Evolutionary conservation across 2,888 invertebrate species (phyloP).

Genomic region (Tuberolachnus salignus): DNA sequence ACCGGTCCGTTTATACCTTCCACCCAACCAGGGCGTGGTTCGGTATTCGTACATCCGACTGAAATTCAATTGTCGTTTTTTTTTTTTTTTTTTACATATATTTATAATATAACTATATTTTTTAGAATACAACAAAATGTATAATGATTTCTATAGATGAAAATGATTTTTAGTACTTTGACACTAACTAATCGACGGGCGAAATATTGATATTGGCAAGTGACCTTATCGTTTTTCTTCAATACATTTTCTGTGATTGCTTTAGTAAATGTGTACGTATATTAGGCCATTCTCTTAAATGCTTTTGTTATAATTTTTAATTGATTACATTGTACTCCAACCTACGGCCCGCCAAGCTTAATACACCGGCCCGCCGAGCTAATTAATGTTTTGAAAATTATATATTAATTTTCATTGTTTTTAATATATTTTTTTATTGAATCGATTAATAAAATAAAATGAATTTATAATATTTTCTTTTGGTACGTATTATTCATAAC

Average conservation of each 20-base stretch:
- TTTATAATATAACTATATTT: too few relatives aligned
- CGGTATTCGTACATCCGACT: conserved; percentile 3
- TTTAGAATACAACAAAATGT: not conserved
- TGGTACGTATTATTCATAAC: too few relatives aligned
- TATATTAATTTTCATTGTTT: too few relatives aligned
- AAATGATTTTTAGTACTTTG: not conserved
- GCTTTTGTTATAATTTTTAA: not conserved
- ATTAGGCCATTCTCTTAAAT: not conserved
- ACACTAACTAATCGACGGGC: conserved; percentile 5
- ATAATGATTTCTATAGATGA: not conserved
- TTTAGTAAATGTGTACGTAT: conserved; percentile 21
- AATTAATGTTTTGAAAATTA: too few relatives aligned
- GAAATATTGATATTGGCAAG: conserved; percentile 3
- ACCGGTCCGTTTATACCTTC: conserved; percentile 2
- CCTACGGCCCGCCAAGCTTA: too few relatives aligned
- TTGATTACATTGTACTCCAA: too few relatives aligned
- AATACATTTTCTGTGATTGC: not conserved
- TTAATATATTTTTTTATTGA: too few relatives aligned
- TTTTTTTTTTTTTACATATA: too few relatives aligned
- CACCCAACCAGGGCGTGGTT: conserved; percentile 6
- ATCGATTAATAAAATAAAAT: too few relatives aligned
- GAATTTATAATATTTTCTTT: too few relatives aligned
- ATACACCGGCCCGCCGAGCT: too few relatives aligned
- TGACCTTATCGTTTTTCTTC: not conserved
- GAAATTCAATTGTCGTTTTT: too few relatives aligned